phyloP scores from a whole-genome alignment of 1,140 invertebrate genomes.

The Grapholita molesta region DNA sequence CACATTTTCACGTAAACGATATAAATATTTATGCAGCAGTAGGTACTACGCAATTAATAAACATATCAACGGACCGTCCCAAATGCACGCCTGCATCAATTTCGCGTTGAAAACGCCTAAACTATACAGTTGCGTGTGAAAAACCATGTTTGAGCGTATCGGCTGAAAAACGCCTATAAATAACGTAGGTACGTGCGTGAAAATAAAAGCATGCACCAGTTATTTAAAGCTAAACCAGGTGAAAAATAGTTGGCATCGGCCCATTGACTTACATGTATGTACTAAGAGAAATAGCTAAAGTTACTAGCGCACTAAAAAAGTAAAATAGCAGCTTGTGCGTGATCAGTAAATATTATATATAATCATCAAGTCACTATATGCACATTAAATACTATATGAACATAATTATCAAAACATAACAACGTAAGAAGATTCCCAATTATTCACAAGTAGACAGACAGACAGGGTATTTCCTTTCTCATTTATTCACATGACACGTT shows the following conservation, averaged over 20 bases:
- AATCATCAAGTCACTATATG: too few species aligned
- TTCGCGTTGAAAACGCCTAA: not conserved
- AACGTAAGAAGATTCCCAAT: too few species aligned
- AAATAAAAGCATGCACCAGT: constrained; percentile 23
- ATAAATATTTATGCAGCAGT: not conserved
- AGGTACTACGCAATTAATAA: not conserved
- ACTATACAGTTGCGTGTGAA: not conserved
- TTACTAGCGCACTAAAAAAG: too few species aligned
- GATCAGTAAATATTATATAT: too few species aligned
- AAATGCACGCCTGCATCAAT: not conserved
- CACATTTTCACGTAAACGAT: not conserved
- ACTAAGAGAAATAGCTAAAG: not conserved
- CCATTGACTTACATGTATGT: constrained; percentile 18
- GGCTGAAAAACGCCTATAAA: constrained; percentile 9
- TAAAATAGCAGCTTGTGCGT: too few species aligned
- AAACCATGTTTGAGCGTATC: not conserved
- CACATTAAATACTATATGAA: too few species aligned
- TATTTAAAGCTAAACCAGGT: constrained; percentile 57
- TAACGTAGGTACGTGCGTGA: not conserved
- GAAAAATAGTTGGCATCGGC: constrained; percentile 48
- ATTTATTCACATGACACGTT: too few species aligned
- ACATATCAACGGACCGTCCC: not conserved
- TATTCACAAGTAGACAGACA: too few species aligned
- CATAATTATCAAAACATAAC: too few species aligned
- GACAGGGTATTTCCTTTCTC: too few species aligned